Evolutionary conservation across 2,797 vertebrate genomes (phyloP), one percentile per base, ranked within the genome.

Genomic region (Gadopsis marmoratus): DNA sequence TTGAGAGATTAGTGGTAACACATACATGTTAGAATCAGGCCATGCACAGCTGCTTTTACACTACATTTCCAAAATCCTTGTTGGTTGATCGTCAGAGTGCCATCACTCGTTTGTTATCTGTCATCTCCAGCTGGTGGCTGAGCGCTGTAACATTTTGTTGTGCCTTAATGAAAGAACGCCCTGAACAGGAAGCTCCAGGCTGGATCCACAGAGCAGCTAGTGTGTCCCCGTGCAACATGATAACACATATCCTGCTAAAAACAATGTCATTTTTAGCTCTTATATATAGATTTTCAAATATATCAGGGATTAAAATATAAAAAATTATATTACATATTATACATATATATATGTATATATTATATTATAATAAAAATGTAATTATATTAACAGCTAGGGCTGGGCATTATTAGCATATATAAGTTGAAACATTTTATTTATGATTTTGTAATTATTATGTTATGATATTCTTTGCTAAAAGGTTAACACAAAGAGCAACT

Each of bases 1-100:
- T 65, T 5, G 88, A 96, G 94, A 97, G 90, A 94, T 94, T 96
- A 96, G 96, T 92, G 71, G 53, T 80, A 84, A 91, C 88, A 92
- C 88, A 92, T 88, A 89, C 87, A 92, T 79, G 90, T 93, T 92
- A 93, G 91, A 89, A 91, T 88, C 89, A 90, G 91, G 83, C 89
- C 91, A 91, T 87, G 92, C 91, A 89, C 96, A 95, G 90, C 88
- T 92, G 91, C 71, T 89, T 88, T 80, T 74, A 17, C 81, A 85
- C 76, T 89, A 85, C 66, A 86, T 66, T 58, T 54, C 45, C 59
- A 75, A 71, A 88, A 87, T 83, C 79, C 69, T 64, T 2, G 72
- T 66, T 17, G 59, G 80, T n/a, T 63, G 74, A 59, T 69, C 8
- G 37, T 29, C 63, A 14, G 26, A 74, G 16, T 5, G 26, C n/a